Base-by-base conservation (phyloP, 1,140 invertebrate genomes). In the Nomia melanderi region DNA sequence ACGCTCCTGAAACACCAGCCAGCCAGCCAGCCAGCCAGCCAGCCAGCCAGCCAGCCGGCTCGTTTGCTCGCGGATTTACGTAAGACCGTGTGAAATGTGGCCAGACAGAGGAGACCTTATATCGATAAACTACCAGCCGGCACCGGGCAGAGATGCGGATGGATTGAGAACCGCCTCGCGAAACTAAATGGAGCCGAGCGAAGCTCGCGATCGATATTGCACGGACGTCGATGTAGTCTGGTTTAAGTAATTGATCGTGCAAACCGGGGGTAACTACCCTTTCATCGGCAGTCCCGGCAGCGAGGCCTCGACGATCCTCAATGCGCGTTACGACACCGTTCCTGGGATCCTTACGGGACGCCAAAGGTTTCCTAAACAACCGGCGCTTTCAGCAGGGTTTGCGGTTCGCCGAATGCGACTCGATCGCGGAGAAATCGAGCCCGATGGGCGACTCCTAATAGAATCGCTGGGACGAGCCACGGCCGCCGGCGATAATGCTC, bases 191-290 rank as follows among this genome's bases (percentile, higher is more conserved):
- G 25, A 33, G 23, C 20, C 17, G 47, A 23, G 29, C 4, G 25
- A 11, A 0, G 17, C 20, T 57, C 6, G 6, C 29, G 62, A 56
- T 74, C 50, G 71, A 65, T 41, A 41, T 36, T 1, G 11, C 20
- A 11, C 12, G 3, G n/a, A 53, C 57, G 36, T 56, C 25, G 20
- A 14, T 7, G 60, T 66, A 74, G 66, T 74, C 50, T 56, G 62
- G 20, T 66, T 56, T 31, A 56, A 65, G 71, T 74, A 66, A 74
- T 74, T 44, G 63, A 74, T 66, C 27, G 36, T 31, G 72, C 36
- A 44, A 25, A 29, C 23, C 17, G 12, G 31, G 1, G 17, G 50
- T 44, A 74, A 66, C 27, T 41, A 66, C 27, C 72, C 50, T 66
- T 66, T 74, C 72, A 33, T 23, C 31, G 50, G n/a, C 7, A 1